These are phyloP conservation scores for Cercopithecus mona DNA, from an alignment of 2,113 vertebrate species.

Conservation along the genomic window DNA sequence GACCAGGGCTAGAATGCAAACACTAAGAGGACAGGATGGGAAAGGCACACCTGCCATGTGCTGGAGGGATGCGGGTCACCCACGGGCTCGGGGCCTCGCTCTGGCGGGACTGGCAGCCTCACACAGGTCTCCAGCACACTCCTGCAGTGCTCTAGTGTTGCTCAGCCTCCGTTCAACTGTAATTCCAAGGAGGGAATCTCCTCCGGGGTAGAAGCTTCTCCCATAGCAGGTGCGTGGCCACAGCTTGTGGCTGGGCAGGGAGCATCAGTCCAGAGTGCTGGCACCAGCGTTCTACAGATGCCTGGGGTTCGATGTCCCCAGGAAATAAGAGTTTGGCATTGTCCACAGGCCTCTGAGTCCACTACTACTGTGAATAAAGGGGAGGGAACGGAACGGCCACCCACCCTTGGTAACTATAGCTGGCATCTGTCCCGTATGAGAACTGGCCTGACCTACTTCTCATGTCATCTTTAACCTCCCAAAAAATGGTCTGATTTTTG, in stretches of 20 bases:
- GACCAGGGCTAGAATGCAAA: background rate
- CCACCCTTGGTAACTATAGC: no score
- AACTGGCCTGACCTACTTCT: background rate
- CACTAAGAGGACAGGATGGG: background rate
- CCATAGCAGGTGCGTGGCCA: background rate
- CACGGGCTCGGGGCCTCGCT: accelerated
- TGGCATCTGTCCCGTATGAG: background rate
- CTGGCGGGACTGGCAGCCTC: accelerated
- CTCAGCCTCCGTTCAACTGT: background rate
- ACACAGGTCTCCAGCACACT: background rate
- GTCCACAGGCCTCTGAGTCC: background rate
- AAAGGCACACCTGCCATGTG: background rate
- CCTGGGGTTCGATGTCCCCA: background rate
- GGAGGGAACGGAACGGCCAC: background rate
- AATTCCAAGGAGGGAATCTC: background rate
- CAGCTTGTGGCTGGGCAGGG: no score
- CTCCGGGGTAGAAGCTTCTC: background rate
- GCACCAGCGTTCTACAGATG: background rate
- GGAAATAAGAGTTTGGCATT: background rate
- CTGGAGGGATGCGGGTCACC: background rate
- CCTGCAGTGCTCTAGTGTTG: background rate
- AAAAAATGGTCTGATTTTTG: background rate
- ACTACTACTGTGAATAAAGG: background rate
- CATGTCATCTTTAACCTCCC: background rate
- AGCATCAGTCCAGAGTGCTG: background rate